Conservation (phyloP, 2,797 vertebrate genomes). For the Megalops cyprinoides region DNA sequence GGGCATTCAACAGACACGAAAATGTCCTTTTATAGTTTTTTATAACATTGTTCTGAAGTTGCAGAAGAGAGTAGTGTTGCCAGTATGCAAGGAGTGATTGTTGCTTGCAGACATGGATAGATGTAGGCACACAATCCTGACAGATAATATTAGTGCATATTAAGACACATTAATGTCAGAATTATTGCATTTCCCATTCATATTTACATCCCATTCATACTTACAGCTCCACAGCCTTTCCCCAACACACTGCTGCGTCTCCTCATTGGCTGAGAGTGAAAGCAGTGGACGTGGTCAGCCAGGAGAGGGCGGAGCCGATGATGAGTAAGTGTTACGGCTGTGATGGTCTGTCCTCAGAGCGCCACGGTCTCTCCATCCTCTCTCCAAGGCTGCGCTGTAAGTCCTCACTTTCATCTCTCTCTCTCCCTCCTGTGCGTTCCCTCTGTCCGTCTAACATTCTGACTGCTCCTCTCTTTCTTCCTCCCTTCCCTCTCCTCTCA, state of each 20-base stretch:
- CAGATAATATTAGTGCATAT: too few species aligned
- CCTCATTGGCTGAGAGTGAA: neutral
- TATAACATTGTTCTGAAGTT: too few species aligned
- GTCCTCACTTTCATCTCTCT: neutral
- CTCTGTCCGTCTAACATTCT: neutral
- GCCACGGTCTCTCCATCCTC: neutral
- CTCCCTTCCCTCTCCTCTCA: neutral
- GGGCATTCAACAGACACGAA: too few species aligned
- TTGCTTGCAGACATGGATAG: too few species aligned
- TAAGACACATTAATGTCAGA: too few species aligned
- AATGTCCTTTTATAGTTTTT: too few species aligned
- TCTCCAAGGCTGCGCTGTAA: neutral
- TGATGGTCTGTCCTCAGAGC: neutral
- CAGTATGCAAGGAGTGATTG: too few species aligned
- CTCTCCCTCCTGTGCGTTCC: neutral
- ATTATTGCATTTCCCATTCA: too few species aligned
- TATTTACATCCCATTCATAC: neutral
- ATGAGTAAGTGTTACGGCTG: neutral
- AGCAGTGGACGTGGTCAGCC: neutral
- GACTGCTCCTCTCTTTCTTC: neutral
- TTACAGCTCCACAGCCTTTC: too few species aligned
- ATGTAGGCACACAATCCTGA: too few species aligned
- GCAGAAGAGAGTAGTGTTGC: too few species aligned
- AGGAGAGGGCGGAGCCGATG: neutral
- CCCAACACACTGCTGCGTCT: neutral